Evolutionary conservation across 2,797 vertebrate genomes (phyloP).

Genomic region (Coilia nasus): DNA sequence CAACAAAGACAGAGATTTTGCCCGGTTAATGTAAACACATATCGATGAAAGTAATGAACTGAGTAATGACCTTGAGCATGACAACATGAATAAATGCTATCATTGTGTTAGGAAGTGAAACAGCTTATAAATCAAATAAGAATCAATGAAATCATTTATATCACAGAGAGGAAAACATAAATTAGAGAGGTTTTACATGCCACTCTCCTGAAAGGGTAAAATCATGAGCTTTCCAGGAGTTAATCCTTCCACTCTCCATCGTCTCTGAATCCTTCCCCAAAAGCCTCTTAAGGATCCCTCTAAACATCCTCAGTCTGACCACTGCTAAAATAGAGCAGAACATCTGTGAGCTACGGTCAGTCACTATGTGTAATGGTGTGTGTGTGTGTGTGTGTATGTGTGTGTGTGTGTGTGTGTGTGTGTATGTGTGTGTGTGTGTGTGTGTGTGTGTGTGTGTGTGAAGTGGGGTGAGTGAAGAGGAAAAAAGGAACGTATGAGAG

Average conservation of each 20-base stretch:
- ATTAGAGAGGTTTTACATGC: not conserved
- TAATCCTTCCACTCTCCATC: constrained; percentile 20
- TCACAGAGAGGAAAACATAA: not conserved
- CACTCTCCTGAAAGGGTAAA: constrained; percentile 24
- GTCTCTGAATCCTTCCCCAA: constrained; percentile 11
- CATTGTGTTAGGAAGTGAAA: not conserved
- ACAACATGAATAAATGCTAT: not conserved
- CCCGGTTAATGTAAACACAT: not conserved
- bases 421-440: not conserved
- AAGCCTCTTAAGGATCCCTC: not conserved
- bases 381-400: not conserved
- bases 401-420: not conserved
- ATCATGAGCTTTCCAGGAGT: constrained; percentile 48
- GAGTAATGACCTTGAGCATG: not conserved
- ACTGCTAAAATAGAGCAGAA: constrained; percentile 19
- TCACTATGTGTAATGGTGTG: too few relatives aligned
- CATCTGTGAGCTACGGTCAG: constrained; percentile 16
- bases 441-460: not conserved
- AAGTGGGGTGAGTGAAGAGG: too few relatives aligned
- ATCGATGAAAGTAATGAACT: too few relatives aligned
- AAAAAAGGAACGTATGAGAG: not conserved
- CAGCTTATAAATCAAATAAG: not conserved
- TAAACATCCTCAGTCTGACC: constrained; percentile 19
- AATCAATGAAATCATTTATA: not conserved
- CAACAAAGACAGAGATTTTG: not conserved